Base-by-base conservation (phyloP, 2,888 invertebrate species). In the Venusia cambrica region DNA sequence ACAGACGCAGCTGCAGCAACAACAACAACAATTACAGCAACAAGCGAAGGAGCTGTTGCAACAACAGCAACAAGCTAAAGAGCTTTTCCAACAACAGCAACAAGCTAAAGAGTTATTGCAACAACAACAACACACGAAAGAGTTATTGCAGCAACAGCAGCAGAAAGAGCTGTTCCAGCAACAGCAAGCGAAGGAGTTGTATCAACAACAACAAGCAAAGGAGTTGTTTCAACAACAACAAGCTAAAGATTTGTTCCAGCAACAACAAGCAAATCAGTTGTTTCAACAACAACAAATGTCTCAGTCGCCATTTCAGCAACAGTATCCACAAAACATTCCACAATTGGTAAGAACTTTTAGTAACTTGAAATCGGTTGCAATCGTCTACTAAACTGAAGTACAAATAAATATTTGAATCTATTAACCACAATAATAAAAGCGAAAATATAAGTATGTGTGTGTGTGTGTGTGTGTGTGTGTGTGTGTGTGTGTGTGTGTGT, bases 241-340 rank as follows among this genome's bases (percentile, higher is more conserved):
- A 35, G 57, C 54, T 14, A 58, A 54, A 13, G 51, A 51, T 17
- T 39, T 43, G 13, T 50, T 43, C 14, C 29, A 90, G 89, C 64
- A 57, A 12, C 62, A 64, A 37, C 93, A 94, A 25, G 37, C 25
- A 44, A 48, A 18, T 35, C 39, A 11, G 35, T 38, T 38, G 30
- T 31, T 44, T 12, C 52, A 52, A 11, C 54, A 53, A 10, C 51
- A 57, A 27, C 39, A 54, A 17, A 36, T 34, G 53, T 87, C 87
- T 36, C 79, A 88, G 49, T 89, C 90, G 44, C 87, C 83, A 38
- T 78, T 68, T 45, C 85, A 78, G 42, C 76, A 71, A 49, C 76
- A 72, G 26, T 80, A 69, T 51, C 84, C 74, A 66, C 76, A 73
- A 30, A 87, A 88, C 83, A 84, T 87, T 80, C 87, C 88, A 76